Conservation (phyloP, 1,140 invertebrate species). For the Meloidogyne chitwoodi region DNA sequence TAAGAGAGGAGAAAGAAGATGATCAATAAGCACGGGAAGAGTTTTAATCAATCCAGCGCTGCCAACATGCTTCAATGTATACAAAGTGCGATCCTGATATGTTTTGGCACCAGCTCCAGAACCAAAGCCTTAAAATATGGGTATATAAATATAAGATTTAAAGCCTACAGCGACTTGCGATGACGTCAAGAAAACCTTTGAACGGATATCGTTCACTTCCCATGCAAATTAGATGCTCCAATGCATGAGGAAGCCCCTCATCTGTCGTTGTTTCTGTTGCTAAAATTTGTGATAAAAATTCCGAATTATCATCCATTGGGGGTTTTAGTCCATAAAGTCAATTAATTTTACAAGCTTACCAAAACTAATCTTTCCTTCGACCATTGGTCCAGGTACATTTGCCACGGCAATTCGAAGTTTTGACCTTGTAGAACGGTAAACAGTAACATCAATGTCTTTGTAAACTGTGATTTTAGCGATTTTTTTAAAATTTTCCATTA, state of each 20-base stretch:
- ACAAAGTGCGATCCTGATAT: conserved; percentile 81
- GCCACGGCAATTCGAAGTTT: conserved; percentile 27
- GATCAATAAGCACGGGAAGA: conserved; percentile 82
- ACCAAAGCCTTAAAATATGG: conserved; percentile 56
- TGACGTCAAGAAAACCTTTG: conserved; percentile 74
- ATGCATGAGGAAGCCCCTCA: conserved; percentile 83
- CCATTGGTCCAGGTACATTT: conserved; percentile 28
- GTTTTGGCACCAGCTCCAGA: conserved; percentile 30
- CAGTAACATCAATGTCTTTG: not conserved
- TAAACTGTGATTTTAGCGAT: not conserved
- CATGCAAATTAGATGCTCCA: conserved; percentile 85
- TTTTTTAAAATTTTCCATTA: not conserved
- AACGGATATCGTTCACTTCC: conserved; percentile 84
- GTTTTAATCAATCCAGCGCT: conserved; percentile 80
- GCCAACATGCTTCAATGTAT: conserved; percentile 80
- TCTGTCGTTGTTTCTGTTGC: conserved; percentile 84
- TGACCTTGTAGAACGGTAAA: conserved; percentile 3
- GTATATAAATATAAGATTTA: conserved; percentile 48
- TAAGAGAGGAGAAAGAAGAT: conserved; percentile 78
- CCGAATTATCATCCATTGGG: too few species aligned
- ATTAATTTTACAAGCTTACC: conserved; percentile 2
- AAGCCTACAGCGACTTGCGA: conserved; percentile 81
- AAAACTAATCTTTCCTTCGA: conserved; percentile 28
- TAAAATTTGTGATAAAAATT: conserved; percentile 60
- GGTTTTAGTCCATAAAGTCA: too few species aligned